Conservation (phyloP, 2,797 vertebrate species). For the Erethizon dorsatum region DNA sequence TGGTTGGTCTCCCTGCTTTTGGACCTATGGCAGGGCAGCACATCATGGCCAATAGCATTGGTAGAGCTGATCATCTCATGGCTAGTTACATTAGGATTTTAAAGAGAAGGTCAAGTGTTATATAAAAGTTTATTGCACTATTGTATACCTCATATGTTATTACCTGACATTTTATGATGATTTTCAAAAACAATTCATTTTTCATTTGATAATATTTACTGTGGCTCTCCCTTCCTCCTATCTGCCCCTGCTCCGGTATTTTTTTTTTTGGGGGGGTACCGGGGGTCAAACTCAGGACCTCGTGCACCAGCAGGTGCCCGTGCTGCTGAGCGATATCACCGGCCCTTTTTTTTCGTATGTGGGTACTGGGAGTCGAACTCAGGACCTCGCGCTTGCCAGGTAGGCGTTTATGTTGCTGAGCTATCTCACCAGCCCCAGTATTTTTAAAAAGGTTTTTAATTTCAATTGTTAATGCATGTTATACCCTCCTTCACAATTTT, state of each 20-base stretch:
- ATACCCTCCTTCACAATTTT: slow-evolving; percentile 19
- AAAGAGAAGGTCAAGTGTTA: slow-evolving; percentile 1
- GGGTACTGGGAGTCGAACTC: too few species aligned
- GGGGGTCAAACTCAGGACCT: too few species aligned
- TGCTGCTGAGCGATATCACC: too few species aligned
- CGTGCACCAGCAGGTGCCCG: too few species aligned
- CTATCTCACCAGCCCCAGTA: not conserved
- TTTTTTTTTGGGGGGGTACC: not conserved
- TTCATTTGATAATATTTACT: slow-evolving; percentile 35
- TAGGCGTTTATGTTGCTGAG: too few species aligned
- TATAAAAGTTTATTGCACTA: not conserved
- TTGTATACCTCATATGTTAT: not conserved
- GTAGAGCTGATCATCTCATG: not conserved
- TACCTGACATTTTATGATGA: slow-evolving; percentile 42
- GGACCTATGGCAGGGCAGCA: not conserved
- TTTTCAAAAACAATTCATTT: slow-evolving; percentile 52
- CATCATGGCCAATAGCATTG: not conserved
- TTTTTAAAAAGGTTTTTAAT: slow-evolving; percentile 61
- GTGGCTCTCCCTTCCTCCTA: not conserved
- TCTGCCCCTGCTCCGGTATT: not conserved
- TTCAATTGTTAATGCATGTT: slow-evolving; percentile 16
- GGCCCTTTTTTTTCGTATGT: too few species aligned
- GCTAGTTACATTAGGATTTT: not conserved
- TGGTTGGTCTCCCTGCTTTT: not conserved
- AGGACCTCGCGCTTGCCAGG: too few species aligned